phyloP scores from a whole-genome alignment of 37 sponge, comb jelly and placozoan species.

The Mnemiopsis leidyi region DNA sequence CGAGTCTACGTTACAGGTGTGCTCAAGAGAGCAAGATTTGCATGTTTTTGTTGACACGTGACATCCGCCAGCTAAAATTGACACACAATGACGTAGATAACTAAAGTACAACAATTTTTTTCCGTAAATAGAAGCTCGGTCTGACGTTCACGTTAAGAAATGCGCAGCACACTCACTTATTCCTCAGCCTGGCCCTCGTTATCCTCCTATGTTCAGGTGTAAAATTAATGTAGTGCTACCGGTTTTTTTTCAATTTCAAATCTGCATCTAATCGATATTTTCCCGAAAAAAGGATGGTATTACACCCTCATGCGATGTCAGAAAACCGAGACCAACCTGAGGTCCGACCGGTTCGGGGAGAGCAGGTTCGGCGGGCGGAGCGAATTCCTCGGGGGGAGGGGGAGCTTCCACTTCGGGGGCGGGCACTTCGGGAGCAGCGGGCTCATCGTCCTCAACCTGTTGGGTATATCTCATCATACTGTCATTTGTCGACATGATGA shows the following conservation, averaged over 20 bases:
- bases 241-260: not conserved
- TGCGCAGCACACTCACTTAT: slow-evolving; percentile 1
- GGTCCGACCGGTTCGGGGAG: not conserved
- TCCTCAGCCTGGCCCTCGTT: not conserved
- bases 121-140: not conserved
- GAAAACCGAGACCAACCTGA: not conserved
- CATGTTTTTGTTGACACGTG: too few relatives aligned
- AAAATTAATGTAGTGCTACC: not conserved
- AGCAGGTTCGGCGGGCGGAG: slow-evolving; percentile 4
- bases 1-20: too few relatives aligned
- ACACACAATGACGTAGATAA: too few relatives aligned
- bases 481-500: too few relatives aligned
- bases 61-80: too few relatives aligned
- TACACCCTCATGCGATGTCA: not conserved
- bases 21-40: too few relatives aligned
- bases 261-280: too few relatives aligned
- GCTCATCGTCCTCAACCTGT: too few relatives aligned
- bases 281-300: not conserved
- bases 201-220: slow-evolving; percentile 7
- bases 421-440: slow-evolving; percentile 1
- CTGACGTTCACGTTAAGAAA: not conserved
- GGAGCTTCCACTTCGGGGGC: not conserved
- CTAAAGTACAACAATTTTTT: not conserved
- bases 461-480: too few relatives aligned
- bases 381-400: slow-evolving; percentile 18